phyloP scores from a whole-genome alignment of 2,113 vertebrate genomes.

The Pimephales promelas region DNA sequence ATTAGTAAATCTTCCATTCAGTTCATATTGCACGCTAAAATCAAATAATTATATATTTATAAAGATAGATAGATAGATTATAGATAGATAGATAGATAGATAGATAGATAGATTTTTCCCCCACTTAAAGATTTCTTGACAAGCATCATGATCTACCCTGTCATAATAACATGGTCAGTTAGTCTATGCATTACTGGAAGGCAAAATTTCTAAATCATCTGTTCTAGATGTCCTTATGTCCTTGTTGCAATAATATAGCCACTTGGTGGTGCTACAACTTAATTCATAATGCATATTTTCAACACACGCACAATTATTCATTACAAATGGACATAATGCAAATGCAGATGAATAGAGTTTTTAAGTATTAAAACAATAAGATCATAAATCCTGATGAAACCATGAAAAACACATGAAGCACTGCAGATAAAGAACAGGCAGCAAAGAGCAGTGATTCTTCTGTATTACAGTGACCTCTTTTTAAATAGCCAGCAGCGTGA shows the following conservation, averaged over 20 bases:
- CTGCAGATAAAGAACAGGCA: background rate
- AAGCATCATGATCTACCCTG: background rate
- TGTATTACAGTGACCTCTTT: conserved; percentile 33
- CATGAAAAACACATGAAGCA: background rate
- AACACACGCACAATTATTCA: background rate
- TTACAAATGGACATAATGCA: background rate
- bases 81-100: too few species aligned
- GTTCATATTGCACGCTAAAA: too few species aligned
- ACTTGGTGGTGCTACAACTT: conserved; percentile 37
- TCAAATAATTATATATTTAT: too few species aligned
- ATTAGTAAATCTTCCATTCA: too few species aligned
- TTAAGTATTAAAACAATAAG: background rate
- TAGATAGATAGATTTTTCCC: background rate
- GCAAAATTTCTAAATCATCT: background rate
- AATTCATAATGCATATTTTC: background rate
- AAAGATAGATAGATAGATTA: too few species aligned
- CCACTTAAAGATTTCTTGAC: background rate
- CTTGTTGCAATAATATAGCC: background rate
- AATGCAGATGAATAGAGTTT: background rate
- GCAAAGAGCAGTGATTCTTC: background rate
- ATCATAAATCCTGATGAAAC: background rate
- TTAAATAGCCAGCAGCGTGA: conserved; percentile 32
- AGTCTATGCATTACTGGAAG: background rate
- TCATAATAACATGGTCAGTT: background rate
- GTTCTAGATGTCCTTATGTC: background rate